Evolutionary conservation across 2,113 vertebrate species (phyloP).

Genomic region (Bubo scandiacus): DNA sequence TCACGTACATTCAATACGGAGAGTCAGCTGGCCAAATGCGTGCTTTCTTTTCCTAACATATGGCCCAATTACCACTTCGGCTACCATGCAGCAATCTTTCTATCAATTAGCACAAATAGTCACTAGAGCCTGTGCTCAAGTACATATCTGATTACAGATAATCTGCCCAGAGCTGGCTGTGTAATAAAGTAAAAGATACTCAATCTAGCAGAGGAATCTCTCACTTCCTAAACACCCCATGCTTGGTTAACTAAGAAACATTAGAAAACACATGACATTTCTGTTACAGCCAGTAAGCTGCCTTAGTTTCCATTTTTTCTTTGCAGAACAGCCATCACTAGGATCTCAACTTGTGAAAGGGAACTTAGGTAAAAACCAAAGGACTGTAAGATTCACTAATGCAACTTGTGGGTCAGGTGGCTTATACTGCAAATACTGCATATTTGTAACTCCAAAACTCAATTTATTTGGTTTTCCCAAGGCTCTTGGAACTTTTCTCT

Average conservation of each 20-base stretch:
- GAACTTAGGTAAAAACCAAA: neutral
- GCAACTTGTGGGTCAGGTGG: neutral
- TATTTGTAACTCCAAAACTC: neutral
- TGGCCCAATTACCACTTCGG: neutral
- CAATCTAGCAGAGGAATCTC: neutral
- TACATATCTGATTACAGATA: neutral
- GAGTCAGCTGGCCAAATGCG: rapidly evolving
- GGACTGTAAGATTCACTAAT: neutral
- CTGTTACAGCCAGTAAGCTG: neutral
- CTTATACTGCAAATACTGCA: neutral
- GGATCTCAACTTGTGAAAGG: neutral
- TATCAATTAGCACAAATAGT: neutral
- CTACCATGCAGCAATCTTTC: neutral
- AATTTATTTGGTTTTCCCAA: neutral
- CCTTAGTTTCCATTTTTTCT: neutral
- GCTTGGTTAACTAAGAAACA: neutral
- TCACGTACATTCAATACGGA: neutral
- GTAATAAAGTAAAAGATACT: neutral
- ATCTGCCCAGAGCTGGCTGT: neutral
- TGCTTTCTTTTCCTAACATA: neutral
- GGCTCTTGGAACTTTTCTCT: neutral
- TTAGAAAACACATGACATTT: neutral
- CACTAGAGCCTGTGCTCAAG: neutral
- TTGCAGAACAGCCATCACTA: neutral
- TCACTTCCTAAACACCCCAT: neutral